These are phyloP conservation scores for Potamilus streckersoni DNA, from an alignment of 1,140 invertebrate species.

Conservation along the genomic window DNA sequence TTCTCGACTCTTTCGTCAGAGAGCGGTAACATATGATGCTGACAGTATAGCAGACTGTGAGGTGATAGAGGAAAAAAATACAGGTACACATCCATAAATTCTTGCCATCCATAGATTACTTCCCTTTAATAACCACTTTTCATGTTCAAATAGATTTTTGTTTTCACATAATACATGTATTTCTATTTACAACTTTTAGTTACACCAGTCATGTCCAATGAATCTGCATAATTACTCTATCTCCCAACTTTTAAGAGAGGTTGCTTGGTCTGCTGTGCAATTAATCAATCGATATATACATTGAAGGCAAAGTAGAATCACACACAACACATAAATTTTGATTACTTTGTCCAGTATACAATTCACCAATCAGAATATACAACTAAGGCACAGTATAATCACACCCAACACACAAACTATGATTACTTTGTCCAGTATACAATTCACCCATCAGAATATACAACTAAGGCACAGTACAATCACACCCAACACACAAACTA, in stretches of 20 bases:
- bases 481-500: too few species aligned
- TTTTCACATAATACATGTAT: not conserved
- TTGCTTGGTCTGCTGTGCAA: too few species aligned
- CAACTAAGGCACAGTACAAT: too few species aligned
- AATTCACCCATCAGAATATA: too few species aligned
- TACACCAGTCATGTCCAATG: not conserved
- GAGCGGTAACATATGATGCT: slow-evolving; percentile 83
- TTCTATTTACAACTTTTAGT: not conserved
- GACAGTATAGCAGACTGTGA: slow-evolving; percentile 89
- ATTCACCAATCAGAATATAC: too few species aligned
- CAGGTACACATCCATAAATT: slow-evolving; percentile 38
- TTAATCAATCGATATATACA: too few species aligned
- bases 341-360: too few species aligned
- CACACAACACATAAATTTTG: too few species aligned
- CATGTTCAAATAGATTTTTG: not conserved
- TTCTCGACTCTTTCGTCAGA: slow-evolving; percentile 75
- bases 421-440: too few species aligned
- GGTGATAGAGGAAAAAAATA: slow-evolving; percentile 74
- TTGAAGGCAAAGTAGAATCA: too few species aligned
- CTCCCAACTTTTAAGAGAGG: not conserved
- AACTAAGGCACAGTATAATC: too few species aligned
- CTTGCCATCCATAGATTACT: not conserved
- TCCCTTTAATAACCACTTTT: not conserved
- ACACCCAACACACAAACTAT: too few species aligned
- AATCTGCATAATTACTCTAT: not conserved